Conservation (phyloP, 2,113 vertebrate species). For the Macaca fascicularis region T2T-MFA8v1.1 NC_088375.1:131892501-131893000, state of each 20-base stretch:
- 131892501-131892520: too few relatives aligned
- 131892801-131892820: neutral
- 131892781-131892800: neutral
- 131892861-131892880: neutral
- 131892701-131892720: neutral
- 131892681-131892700: neutral
- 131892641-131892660: constrained; percentile 1
- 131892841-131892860: neutral
- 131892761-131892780: neutral
- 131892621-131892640: neutral
- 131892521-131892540: too few relatives aligned
- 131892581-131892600: neutral
- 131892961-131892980: neutral
- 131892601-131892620: neutral
- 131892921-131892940: neutral
- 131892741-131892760: neutral
- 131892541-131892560: rapidly evolving
- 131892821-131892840: neutral
- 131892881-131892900: neutral
- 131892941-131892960: neutral
- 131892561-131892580: too few relatives aligned
- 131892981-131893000: neutral
- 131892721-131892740: neutral
- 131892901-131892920: neutral
- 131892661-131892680: neutral